A percentile compares a stretch with the other conserved stretches of the same genome.
Evolutionary conservation across 2,113 vertebrate genomes (phyloP).

Genomic region (Canis aureus): DNA sequence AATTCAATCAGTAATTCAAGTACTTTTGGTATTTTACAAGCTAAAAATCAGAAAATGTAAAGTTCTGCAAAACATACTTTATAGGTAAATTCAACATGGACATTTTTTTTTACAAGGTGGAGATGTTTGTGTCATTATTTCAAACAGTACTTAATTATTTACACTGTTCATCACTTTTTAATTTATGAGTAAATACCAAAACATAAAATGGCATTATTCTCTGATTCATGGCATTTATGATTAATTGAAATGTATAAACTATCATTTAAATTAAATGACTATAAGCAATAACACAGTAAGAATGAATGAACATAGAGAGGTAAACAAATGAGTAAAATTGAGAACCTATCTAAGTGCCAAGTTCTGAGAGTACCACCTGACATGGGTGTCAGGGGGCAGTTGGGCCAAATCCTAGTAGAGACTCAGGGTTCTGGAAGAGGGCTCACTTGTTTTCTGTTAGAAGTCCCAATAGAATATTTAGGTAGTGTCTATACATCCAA

Average conservation of each 20-base stretch:
- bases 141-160: background rate
- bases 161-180: background rate
- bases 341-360: background rate
- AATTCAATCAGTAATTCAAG: conserved; percentile 8
- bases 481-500: background rate
- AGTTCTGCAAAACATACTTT: background rate
- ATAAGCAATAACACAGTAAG: background rate
- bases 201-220: background rate
- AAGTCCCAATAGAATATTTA: background rate
- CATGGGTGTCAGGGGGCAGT: rapidly evolving
- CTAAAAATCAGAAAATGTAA: background rate
- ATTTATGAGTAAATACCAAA: background rate
- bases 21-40: background rate
- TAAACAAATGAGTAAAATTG: background rate
- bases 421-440: background rate
- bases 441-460: background rate
- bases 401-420: background rate
- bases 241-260: background rate
- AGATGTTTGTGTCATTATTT: background rate
- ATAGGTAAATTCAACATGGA: background rate
- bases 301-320: background rate
- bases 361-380: background rate
- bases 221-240: background rate
- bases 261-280: conserved; percentile 9
- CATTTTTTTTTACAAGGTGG: background rate